Conservation (phyloP, 2,113 vertebrate genomes). For the human (Homo sapiens) region GRCh38 chr7:116513501-116514000, state of each 20-base stretch:
- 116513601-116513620: background rate
- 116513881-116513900: accelerated
- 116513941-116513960: background rate
- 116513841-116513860: background rate
- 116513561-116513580: background rate
- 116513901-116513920: background rate
- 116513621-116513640: background rate
- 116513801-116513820: background rate
- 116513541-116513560: background rate
- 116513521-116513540: background rate
- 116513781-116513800: background rate
- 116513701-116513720: background rate
- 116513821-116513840: background rate
- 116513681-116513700: background rate
- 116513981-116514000: background rate
- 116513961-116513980: background rate
- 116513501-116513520: background rate
- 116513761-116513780: background rate
- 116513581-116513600: background rate
- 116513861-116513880: background rate
- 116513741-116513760: background rate
- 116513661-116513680: background rate
- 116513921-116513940: background rate
- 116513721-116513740: background rate
- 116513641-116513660: background rate